These are phyloP conservation scores for Cataglyphis livida DNA, from an alignment of 2,888 invertebrate genomes.

Conservation along the genomic window DNA sequence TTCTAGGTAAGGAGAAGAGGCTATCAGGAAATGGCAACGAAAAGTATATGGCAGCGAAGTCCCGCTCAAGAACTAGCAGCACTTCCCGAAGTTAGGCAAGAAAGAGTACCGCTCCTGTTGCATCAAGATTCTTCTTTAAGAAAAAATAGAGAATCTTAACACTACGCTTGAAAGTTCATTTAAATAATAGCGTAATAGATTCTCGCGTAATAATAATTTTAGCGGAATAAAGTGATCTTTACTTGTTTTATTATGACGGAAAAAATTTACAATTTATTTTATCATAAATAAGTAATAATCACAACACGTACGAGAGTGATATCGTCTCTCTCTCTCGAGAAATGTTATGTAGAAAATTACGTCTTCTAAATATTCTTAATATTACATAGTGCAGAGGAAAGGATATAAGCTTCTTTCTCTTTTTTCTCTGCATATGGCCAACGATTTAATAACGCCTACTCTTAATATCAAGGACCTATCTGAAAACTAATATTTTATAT, in stretches of 20 bases:
- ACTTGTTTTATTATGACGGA: constrained; percentile 56
- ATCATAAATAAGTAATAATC: constrained; percentile 48
- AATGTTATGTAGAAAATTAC: constrained; percentile 63
- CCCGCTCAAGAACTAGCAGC: constrained; percentile 82
- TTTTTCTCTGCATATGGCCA: constrained; percentile 49
- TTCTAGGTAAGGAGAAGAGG: constrained; percentile 82
- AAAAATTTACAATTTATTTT: constrained; percentile 59
- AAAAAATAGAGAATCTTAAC: constrained; percentile 78
- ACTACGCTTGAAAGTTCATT: constrained; percentile 62
- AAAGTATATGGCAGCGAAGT: constrained; percentile 82
- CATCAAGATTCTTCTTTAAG: constrained; percentile 83
- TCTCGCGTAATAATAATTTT: constrained; percentile 70
- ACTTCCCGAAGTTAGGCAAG: constrained; percentile 82
- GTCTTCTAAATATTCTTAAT: constrained; percentile 44
- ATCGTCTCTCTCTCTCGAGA: constrained; percentile 30
- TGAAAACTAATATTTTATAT: constrained; percentile 57
- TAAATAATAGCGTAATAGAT: constrained; percentile 58
- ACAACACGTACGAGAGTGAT: constrained; percentile 20
- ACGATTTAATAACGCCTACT: constrained; percentile 73
- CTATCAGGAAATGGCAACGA: constrained; percentile 81
- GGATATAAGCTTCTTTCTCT: constrained; percentile 12
- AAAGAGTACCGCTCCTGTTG: constrained; percentile 81
- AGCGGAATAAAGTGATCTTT: constrained; percentile 66
- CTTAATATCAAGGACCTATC: constrained; percentile 65
- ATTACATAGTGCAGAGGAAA: constrained; percentile 20